A percentile compares a stretch with the other conserved stretches of the same genome.
phyloP scores from a whole-genome alignment of 2,888 invertebrate species.

The Sarcophaga rosellei region DNA sequence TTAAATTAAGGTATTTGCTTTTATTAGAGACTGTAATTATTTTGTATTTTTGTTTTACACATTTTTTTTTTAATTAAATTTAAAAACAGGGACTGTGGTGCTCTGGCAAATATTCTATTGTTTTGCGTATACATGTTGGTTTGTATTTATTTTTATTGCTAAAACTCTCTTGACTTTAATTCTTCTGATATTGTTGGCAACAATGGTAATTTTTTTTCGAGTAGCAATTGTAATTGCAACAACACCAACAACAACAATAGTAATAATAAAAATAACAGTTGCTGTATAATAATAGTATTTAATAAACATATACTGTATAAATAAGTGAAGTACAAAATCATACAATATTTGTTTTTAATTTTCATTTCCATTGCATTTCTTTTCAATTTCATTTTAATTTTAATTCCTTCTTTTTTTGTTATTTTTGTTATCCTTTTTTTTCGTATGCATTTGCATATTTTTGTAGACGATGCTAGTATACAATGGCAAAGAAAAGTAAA shows the following conservation, averaged over 20 bases:
- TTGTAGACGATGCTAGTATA: background rate
- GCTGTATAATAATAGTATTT: background rate
- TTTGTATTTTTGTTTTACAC: background rate
- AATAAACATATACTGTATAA: constrained; percentile 13
- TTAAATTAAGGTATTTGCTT: background rate
- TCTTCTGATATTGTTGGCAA: background rate
- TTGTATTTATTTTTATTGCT: background rate
- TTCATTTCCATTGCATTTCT: constrained; percentile 4
- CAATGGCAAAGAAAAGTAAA: constrained; percentile 19
- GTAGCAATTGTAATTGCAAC: background rate
- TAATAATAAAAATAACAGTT: background rate
- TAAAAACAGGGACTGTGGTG: background rate
- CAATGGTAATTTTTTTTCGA: background rate
- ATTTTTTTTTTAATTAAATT: background rate
- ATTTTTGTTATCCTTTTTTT: background rate
- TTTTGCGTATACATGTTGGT: background rate
- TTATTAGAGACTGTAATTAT: background rate
- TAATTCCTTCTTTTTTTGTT: background rate
- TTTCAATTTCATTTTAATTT: constrained; percentile 21
- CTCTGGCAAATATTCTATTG: background rate
- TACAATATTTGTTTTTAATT: constrained; percentile 29
- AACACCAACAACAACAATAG: background rate
- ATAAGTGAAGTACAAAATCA: background rate
- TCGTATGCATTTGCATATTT: constrained; percentile 36
- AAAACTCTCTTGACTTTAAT: background rate